Base-by-base conservation (phyloP, 2,113 vertebrate species). In the Orthonyx spaldingii region DNA sequence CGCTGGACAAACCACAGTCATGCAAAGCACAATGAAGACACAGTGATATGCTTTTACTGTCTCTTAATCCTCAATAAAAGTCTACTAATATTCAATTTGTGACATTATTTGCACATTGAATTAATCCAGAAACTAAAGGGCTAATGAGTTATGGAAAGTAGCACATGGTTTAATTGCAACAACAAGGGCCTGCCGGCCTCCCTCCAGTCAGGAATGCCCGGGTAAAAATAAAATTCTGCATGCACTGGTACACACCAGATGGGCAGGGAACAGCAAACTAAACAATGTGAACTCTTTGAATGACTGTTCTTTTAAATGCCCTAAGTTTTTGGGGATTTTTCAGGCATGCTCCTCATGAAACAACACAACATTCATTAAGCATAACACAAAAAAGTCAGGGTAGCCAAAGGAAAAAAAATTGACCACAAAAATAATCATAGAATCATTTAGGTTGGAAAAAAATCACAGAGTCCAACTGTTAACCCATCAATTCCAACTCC, bases 41-140 rank as follows among this genome's bases (percentile, higher is more conserved):
- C 87, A 93, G 85, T 13, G 44, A 88, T 84, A 90, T 55, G 88
- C 88, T 90, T 96, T 94, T 93, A 91, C 64, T 95, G 82, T 82
- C 19, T 1, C 92, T 96, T 95, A 94, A 95, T 90, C 90, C 94
- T 95, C 93, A 77, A 37, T 86, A 90, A 71, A 94, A 96, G 92
- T n/a, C 94, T 63, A 84, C 71, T 96, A 92, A 96, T 96, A 96
- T 96, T 96, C 95, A 94, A 94, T 96, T 96, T 97, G 90, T 90
- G 85, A 95, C 84, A 35, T 96, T 97, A 95, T 97, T 96, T 96
- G 95, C 94, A 92, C 94, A 93, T 81, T 75, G 94, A 93, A 89
- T 92, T 94, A 95, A 95, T 90, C 85, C 93, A 94, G 90, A 96
- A 95, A 94, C 82, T 93, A 90, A 93, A 71, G 64, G 79, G 79